These are phyloP conservation scores for Drosophila teissieri DNA, from an alignment of 1,140 invertebrate species.

Conservation along the genomic window DNA sequence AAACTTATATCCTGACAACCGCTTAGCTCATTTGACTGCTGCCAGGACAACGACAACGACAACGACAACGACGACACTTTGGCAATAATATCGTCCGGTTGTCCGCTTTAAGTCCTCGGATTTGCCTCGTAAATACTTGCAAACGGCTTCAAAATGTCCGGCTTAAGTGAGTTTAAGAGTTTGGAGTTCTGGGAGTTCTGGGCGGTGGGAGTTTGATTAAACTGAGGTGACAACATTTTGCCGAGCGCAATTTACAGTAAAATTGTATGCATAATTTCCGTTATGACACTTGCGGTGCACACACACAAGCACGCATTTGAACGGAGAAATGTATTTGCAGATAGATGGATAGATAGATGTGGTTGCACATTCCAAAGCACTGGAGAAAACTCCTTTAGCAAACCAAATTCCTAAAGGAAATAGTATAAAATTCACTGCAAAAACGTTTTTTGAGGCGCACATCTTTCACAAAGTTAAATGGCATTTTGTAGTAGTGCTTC, in stretches of 20 bases:
- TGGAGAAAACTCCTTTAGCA: neutral
- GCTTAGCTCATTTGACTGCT: slow-evolving; percentile 46
- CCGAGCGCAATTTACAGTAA: slow-evolving; percentile 69
- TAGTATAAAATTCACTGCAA: too few species aligned
- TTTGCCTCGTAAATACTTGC: slow-evolving; percentile 38
- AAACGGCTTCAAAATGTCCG: slow-evolving; percentile 9
- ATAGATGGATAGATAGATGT: slow-evolving; percentile 49
- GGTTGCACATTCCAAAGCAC: slow-evolving; percentile 30
- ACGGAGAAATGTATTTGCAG: slow-evolving; percentile 14
- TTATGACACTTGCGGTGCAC: slow-evolving; percentile 71
- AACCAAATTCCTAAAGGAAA: too few species aligned
- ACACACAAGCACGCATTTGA: slow-evolving; percentile 16
- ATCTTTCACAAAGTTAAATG: too few species aligned
- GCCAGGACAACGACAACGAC: slow-evolving; percentile 12
- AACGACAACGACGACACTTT: slow-evolving; percentile 11
- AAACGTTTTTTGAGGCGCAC: too few species aligned
- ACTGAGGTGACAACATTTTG: slow-evolving; percentile 48
- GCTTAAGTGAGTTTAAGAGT: slow-evolving; percentile 14
- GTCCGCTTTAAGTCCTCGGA: slow-evolving; percentile 29
- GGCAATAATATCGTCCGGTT: neutral
- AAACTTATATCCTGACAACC: slow-evolving; percentile 32
- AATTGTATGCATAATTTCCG: slow-evolving; percentile 79
- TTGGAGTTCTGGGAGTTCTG: slow-evolving; percentile 4
- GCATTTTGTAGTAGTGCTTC: too few species aligned
- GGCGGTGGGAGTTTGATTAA: neutral